Conservation (phyloP, 1,140 invertebrate genomes). For the Triops longicaudatus region DNA sequence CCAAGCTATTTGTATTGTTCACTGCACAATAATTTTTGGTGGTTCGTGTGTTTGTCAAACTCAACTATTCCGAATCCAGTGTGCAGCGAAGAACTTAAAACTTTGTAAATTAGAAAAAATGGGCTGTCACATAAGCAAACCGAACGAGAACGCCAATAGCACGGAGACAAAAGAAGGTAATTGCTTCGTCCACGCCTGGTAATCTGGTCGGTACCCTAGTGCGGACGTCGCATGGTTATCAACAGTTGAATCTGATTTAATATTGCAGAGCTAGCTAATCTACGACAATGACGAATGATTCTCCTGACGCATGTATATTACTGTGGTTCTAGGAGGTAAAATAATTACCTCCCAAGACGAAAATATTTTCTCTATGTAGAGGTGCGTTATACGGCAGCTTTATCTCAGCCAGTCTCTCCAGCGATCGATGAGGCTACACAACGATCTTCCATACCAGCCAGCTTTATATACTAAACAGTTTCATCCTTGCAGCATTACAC, state of each 20-base stretch:
- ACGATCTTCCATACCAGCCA: too few species aligned
- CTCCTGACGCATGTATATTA: too few species aligned
- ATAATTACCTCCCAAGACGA: too few species aligned
- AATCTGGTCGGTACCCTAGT: not conserved
- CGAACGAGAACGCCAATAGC: not conserved
- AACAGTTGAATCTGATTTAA: not conserved
- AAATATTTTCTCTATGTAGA: too few species aligned
- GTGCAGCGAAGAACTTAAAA: not conserved
- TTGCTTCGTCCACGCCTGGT: not conserved
- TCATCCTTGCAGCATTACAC: too few species aligned
- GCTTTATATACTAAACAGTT: too few species aligned
- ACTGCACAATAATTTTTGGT: not conserved
- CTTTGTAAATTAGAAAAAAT: not conserved
- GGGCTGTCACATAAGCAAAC: conserved; percentile 8
- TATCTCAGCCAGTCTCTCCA: too few species aligned
- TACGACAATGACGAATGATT: too few species aligned
- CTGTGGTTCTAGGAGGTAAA: too few species aligned
- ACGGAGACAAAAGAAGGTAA: not conserved
- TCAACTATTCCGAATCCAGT: not conserved
- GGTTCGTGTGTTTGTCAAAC: not conserved
- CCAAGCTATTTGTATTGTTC: too few species aligned
- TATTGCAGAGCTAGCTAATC: not conserved
- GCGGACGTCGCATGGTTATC: not conserved
- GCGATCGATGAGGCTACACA: too few species aligned
- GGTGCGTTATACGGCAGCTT: too few species aligned